Evolutionary conservation across 1,140 invertebrate species (phyloP).

Genomic region (Hycleus phaleratus): DNA sequence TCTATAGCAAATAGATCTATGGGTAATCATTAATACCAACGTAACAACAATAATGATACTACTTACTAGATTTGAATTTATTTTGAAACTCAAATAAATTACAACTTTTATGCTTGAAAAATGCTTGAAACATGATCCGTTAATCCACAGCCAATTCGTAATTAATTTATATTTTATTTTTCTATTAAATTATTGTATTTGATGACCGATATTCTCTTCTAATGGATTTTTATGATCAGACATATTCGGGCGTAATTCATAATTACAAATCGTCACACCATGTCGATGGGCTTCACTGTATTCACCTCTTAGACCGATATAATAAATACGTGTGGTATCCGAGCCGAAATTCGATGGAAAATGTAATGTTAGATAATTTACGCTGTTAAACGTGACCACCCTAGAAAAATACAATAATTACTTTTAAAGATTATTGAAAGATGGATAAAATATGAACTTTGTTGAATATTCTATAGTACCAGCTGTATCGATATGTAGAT

Average conservation of each 20-base stretch:
- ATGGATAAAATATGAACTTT: constrained; percentile 55
- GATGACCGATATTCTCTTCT: constrained; percentile 48
- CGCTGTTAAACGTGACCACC: constrained; percentile 82
- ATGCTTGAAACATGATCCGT: too few relatives aligned
- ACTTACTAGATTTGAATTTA: too few relatives aligned
- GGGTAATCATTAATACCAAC: too few relatives aligned
- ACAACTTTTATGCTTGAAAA: too few relatives aligned
- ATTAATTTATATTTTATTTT: too few relatives aligned
- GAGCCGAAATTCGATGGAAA: constrained; percentile 82
- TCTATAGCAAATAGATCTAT: too few relatives aligned
- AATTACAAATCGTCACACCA: constrained; percentile 83
- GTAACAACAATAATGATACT: too few relatives aligned
- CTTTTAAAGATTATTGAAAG: neutral
- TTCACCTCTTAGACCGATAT: constrained; percentile 92
- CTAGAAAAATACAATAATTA: constrained; percentile 47
- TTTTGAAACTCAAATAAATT: too few relatives aligned
- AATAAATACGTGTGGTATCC: constrained; percentile 80
- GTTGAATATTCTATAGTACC: constrained; percentile 82
- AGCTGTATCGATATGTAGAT: constrained; percentile 67
- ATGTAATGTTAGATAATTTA: constrained; percentile 80
- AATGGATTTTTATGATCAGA: constrained; percentile 72
- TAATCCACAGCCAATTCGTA: too few relatives aligned
- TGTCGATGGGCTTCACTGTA: constrained; percentile 75
- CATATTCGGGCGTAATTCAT: constrained; percentile 77
- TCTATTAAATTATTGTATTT: neutral